A percentile compares a stretch with the other conserved stretches of the same genome.
These are phyloP conservation scores for Glaucidium brasilianum DNA, from an alignment of 2,113 vertebrate genomes.

Conservation along the genomic window DNA sequence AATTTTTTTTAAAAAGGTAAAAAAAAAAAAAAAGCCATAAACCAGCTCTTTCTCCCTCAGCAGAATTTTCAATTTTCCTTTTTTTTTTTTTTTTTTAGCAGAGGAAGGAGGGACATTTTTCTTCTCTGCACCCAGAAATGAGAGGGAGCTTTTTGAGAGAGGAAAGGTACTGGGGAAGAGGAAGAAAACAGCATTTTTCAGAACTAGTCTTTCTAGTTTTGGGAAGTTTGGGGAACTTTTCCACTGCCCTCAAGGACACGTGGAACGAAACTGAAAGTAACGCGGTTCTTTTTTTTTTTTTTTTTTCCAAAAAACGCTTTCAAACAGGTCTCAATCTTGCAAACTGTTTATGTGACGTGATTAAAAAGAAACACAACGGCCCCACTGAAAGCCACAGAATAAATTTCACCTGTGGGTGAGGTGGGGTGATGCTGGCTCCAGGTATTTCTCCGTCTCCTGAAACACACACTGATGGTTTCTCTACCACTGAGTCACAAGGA, in stretches of 20 bases:
- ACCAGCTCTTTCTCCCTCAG: background rate
- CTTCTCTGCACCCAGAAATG: background rate
- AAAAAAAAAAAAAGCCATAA: background rate
- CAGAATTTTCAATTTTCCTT: background rate
- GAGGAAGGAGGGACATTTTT: background rate
- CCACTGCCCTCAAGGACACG: background rate
- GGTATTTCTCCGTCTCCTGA: background rate
- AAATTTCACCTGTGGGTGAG: fast-evolving
- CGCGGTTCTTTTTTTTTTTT: fast-evolving
- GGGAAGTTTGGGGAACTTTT: background rate
- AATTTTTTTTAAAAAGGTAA: background rate
- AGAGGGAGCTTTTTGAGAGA: background rate
- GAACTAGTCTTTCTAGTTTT: background rate
- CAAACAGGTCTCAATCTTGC: background rate
- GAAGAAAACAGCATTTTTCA: background rate
- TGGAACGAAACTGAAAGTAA: background rate
- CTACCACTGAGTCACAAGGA: background rate
- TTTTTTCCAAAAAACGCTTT: background rate
- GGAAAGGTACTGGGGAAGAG: background rate
- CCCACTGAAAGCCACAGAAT: background rate
- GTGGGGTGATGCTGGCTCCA: fast-evolving
- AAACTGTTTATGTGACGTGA: background rate
- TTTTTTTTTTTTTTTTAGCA: background rate
- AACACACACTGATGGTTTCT: fast-evolving
- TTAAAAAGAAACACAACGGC: fast-evolving